Conservation (phyloP, 2,888 invertebrate species). For the Sympetrum striolatum region DNA sequence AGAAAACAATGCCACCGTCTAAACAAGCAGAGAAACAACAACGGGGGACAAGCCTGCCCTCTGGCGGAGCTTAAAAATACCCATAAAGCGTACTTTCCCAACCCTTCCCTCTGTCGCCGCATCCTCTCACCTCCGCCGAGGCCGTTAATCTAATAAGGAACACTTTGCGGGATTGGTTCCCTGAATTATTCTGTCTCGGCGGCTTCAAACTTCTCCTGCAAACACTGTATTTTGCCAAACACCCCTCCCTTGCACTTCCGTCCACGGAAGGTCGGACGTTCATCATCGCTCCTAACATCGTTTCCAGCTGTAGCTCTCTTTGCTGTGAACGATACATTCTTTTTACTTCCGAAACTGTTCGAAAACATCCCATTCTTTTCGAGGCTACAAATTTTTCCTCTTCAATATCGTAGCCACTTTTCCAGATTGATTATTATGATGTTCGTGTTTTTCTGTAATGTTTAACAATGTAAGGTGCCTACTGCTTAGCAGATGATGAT, state of each 20-base stretch:
- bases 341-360: too few species aligned
- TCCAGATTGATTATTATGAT: neutral
- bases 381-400: too few species aligned
- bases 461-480: too few species aligned
- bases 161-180: constrained; percentile 41
- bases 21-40: neutral
- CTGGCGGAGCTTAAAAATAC: neutral
- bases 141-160: constrained; percentile 42
- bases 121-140: neutral
- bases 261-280: too few species aligned
- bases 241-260: neutral
- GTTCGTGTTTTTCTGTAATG: too few species aligned
- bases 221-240: neutral
- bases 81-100: neutral
- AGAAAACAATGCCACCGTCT: neutral
- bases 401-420: neutral
- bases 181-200: constrained; percentile 39
- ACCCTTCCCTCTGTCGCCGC: neutral
- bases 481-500: too few species aligned
- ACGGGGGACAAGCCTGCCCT: neutral
- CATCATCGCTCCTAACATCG: too few species aligned
- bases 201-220: constrained; percentile 22
- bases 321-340: too few species aligned
- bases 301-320: too few species aligned
- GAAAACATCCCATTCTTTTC: neutral